Percentiles rank a stretch among this genome's conserved stretches.
phyloP scores from a whole-genome alignment of 1,140 invertebrate genomes.

The Triops longicaudatus region DNA sequence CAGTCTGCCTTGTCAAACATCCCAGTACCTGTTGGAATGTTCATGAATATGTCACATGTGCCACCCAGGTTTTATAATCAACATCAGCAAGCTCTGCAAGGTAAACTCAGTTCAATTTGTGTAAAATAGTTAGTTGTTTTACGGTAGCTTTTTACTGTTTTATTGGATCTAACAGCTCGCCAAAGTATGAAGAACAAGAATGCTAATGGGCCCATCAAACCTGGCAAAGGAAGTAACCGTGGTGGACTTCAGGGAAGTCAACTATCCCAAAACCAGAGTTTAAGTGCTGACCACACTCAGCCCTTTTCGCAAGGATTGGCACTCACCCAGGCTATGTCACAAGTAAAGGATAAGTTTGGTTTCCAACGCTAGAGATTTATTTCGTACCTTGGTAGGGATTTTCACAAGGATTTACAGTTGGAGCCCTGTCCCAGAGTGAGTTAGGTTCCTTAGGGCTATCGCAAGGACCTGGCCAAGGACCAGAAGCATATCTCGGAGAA shows the following conservation, averaged over 20 bases:
- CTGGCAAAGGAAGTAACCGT: neutral
- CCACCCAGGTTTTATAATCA: slow-evolving; percentile 80
- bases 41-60: slow-evolving; percentile 84
- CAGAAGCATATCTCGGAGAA: slow-evolving; percentile 83
- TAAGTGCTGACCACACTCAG: slow-evolving; percentile 41
- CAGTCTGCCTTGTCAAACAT: slow-evolving; percentile 38
- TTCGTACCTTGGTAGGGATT: neutral
- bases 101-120: neutral
- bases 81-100: slow-evolving; percentile 57
- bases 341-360: slow-evolving; percentile 27
- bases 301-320: slow-evolving; percentile 50
- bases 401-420: slow-evolving; percentile 20
- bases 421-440: slow-evolving; percentile 23
- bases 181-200: neutral
- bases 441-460: slow-evolving; percentile 21
- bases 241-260: neutral
- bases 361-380: neutral
- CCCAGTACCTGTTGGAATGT: slow-evolving; percentile 89
- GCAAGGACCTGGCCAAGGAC: slow-evolving; percentile 34
- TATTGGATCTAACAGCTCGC: neutral
- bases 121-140: neutral
- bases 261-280: slow-evolving; percentile 17
- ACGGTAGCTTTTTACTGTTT: neutral
- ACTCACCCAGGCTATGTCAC: slow-evolving; percentile 39
- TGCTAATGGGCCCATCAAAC: neutral